Conservation (phyloP, 2,888 invertebrate species). For the Chrysomela aeneicollis region DNA sequence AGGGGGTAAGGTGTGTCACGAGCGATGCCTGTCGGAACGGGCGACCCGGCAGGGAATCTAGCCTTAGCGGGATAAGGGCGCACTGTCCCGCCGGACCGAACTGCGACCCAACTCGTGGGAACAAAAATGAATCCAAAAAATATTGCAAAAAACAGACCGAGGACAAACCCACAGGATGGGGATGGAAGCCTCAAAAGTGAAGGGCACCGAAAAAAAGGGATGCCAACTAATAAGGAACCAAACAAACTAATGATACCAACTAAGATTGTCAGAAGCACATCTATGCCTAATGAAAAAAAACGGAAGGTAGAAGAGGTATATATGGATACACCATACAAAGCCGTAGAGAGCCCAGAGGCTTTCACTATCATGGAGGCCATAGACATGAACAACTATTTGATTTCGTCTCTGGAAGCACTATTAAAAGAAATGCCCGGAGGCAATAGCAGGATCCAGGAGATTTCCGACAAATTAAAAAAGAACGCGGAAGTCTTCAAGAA, state of each 20-base stretch:
- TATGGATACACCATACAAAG: background rate
- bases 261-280: too few relatives aligned
- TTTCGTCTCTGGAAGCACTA: background rate
- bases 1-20: conserved; percentile 7
- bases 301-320: background rate
- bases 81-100: background rate
- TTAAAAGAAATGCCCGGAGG: background rate
- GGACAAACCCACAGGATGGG: background rate
- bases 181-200: background rate
- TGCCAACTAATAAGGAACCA: too few relatives aligned
- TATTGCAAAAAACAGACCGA: background rate
- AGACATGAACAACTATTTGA: background rate
- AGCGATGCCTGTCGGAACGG: conserved; percentile 17
- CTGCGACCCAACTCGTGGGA: background rate
- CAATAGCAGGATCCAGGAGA: background rate
- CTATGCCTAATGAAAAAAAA: background rate
- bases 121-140: background rate
- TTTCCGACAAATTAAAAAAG: background rate
- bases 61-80: background rate
- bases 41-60: background rate
- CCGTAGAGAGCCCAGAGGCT: conserved; percentile 3
- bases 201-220: background rate
- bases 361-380: background rate
- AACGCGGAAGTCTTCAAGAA: background rate
- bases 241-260: too few relatives aligned